Evolutionary conservation across 1,140 invertebrate species (phyloP), one percentile per base, ranked within the genome.

Genomic region (Plectrocnemia conspersa): DNA sequence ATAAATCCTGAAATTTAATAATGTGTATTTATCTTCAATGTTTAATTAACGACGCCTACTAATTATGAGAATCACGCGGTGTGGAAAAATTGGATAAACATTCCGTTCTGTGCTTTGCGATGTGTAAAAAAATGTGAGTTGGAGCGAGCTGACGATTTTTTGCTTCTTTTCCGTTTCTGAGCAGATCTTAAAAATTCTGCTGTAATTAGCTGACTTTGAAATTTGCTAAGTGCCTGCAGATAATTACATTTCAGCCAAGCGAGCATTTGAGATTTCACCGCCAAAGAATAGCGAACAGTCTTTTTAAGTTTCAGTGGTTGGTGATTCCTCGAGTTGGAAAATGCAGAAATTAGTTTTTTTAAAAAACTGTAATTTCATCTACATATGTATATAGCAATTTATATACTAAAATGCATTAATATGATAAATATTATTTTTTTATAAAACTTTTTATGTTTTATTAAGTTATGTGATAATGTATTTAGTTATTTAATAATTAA

Each of bases 141-240:
- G n/a, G n/a, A n/a, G n/a, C n/a, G n/a, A n/a, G n/a, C n/a, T n/a
- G n/a, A n/a, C n/a, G n/a, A n/a, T n/a, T n/a, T 29, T 29, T 29
- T 29, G n/a, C n/a, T 29, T 29, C n/a, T 29, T 7, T 7, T n/a
- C n/a, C n/a, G 7, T 29, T 15, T 38, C 13, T 38, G 35, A 15
- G 5, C 13, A 15, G 35, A n/a, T 7, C 35, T 38, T 38, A 38
- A 38, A 38, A 38, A 38, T 46, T 41, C 27, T 54, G 16, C 16
- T 41, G 25, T 54, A 54, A 54, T 54, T 54, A 42, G 29, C 42
- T 32, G 42, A 54, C n/a, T 54, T 46, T 24, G 15, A 38, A 42
- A 47, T 54, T 54, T 16, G 41, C 52, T 54, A 46, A 54, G 33
- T 45, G 41, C 29, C 52, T 54, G 40, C 52, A 46, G 42, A 54